Base-by-base conservation (phyloP, 2,113 vertebrate species). In the Podarcis muralis region DNA sequence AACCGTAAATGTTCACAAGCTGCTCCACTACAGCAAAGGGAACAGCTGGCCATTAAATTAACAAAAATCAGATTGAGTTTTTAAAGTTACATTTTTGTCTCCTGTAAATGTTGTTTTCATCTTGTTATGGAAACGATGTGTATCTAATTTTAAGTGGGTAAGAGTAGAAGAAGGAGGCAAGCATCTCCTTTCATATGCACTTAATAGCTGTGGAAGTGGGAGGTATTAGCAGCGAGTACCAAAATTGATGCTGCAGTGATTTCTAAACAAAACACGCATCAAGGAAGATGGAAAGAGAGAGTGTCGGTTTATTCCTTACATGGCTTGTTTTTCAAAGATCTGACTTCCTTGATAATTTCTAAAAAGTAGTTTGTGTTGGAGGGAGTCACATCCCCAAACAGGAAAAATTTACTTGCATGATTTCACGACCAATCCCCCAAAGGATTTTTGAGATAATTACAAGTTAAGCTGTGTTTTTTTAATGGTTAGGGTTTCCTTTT, bases 11-110 rank as follows among this genome's bases (percentile, higher is more conserved):
- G 66, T 89, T 87, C 4, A 0, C 53, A 76, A 83, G 84, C 81
- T 65, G 84, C 80, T 85, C 87, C 85, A 77, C 92, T 92, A 77
- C 65, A 91, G 84, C 69, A 93, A 91, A n/a, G 23, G 16, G 53
- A 90, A 71, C 94, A 94, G 89, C 92, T 95, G 94, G 91, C 87
- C 88, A 32, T 81, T 65, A 13, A 90, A 90, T 94, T 93, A 94
- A 69, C 83, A 48, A 83, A 90, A 66, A 27, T 53, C 48, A 77
- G 43, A 74, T 27, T 79, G 0, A 0, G 83, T 95, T 95, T 90
- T 77, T 13, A 77, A 86, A 90, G 81, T 81, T 87, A 81, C 15
- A 32, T 83, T 81, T 87, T 57, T 91, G 25, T 2, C 74, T 93
- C 89, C 48, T 90, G 43, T 83, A 87, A 27, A 48, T 87, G 30